These are phyloP conservation scores for Thalassoma bifasciatum DNA, from an alignment of 2,113 vertebrate genomes.

Conservation along the genomic window DNA sequence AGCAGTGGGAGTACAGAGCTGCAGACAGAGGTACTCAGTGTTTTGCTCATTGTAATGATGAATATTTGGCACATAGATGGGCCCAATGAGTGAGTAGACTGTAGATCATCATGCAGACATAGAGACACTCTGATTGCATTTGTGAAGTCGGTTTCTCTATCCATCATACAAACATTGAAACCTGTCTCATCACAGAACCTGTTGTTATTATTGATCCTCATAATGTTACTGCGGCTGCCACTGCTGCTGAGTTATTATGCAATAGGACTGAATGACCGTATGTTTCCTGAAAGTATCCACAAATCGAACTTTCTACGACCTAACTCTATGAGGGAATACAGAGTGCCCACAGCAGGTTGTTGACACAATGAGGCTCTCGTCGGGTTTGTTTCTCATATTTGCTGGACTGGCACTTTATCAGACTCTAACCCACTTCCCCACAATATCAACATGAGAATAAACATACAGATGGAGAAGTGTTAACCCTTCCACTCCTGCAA, in stretches of 20 bases:
- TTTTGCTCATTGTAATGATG: conserved; percentile 35
- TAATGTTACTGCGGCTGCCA: conserved; percentile 55
- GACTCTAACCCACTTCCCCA: conserved; percentile 11
- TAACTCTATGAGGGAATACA: conserved; percentile 28
- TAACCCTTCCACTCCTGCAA: conserved; percentile 32
- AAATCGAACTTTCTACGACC: neutral
- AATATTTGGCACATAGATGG: conserved; percentile 35
- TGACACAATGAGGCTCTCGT: conserved; percentile 17
- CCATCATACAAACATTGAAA: conserved; percentile 49
- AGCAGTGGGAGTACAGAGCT: neutral
- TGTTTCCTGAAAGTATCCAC: conserved; percentile 48
- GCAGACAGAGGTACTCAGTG: conserved; percentile 5
- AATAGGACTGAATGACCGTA: conserved; percentile 49
- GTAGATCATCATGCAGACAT: conserved; percentile 48
- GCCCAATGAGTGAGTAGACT: conserved; percentile 29
- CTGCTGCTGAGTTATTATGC: conserved; percentile 55
- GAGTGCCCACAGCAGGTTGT: conserved; percentile 11
- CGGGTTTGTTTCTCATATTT: conserved; percentile 11
- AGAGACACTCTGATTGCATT: conserved; percentile 63
- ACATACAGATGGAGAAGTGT: conserved; percentile 41
- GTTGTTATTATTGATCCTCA: conserved; percentile 65
- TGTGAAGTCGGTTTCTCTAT: conserved; percentile 44
- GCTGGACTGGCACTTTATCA: conserved; percentile 1
- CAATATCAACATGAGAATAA: conserved; percentile 30
- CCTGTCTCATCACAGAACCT: conserved; percentile 40